Conservation (phyloP, 2,113 vertebrate genomes). For the Excalfactoria chinensis region DNA sequence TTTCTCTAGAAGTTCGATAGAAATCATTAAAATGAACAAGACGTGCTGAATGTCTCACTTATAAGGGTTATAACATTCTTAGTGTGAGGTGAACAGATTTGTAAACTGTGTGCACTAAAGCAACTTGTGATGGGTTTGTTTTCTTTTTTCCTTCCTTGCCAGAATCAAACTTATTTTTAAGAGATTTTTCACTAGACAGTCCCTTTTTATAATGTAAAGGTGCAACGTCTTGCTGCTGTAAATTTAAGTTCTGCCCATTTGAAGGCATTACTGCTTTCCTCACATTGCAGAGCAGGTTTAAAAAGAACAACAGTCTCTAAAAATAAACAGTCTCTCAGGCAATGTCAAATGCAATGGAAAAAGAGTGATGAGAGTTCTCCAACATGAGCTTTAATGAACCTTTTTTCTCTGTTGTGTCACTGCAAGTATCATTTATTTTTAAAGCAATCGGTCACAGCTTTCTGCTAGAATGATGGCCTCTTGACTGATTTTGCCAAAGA, state of each 20-base stretch:
- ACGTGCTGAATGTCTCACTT: neutral
- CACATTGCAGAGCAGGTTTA: slow-evolving; percentile 43
- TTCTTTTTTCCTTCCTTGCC: neutral
- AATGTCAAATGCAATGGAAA: slow-evolving; percentile 72
- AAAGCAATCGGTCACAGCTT: slow-evolving; percentile 66
- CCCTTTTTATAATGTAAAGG: neutral
- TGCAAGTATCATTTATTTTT: slow-evolving; percentile 73
- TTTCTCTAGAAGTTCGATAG: slow-evolving; percentile 24
- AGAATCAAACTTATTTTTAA: slow-evolving; percentile 17
- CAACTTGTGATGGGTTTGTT: neutral
- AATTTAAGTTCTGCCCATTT: slow-evolving; percentile 27
- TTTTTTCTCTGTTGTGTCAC: slow-evolving; percentile 56
- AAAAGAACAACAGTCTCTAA: slow-evolving; percentile 72
- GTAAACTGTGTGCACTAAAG: neutral
- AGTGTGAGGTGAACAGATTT: slow-evolving; percentile 34
- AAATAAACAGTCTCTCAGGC: slow-evolving; percentile 74
- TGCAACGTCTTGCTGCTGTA: neutral
- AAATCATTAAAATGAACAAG: slow-evolving; percentile 8
- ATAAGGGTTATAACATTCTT: slow-evolving; percentile 15
- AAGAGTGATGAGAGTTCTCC: slow-evolving; percentile 70
- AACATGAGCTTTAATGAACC: slow-evolving; percentile 74
- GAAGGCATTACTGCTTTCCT: slow-evolving; percentile 41
- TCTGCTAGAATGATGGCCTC: slow-evolving; percentile 62
- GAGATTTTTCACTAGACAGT: neutral
- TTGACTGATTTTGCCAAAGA: slow-evolving; percentile 67